These are phyloP conservation scores for Macroramphosus scolopax DNA, from an alignment of 2,797 vertebrate genomes.

Conservation along the genomic window DNA sequence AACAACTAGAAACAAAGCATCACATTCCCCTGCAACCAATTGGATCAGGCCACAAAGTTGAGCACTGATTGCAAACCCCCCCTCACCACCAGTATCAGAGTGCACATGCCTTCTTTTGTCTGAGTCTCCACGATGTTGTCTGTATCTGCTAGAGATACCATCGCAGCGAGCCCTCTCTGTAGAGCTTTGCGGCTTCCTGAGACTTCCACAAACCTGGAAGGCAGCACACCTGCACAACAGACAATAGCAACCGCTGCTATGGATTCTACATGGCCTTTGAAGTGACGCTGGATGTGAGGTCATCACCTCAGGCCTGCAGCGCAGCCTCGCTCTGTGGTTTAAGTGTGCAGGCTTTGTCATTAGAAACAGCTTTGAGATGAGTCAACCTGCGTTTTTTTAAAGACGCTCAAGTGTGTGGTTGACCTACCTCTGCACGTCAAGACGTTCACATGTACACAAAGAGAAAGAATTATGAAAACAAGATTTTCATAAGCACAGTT, in stretches of 20 bases:
- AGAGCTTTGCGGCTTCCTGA: constrained; percentile 42
- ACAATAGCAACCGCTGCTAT: constrained; percentile 65
- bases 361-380: constrained; percentile 48
- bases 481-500: constrained; percentile 25
- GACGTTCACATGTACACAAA: constrained; percentile 27
- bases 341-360: constrained; percentile 47
- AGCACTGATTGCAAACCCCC: constrained; percentile 51
- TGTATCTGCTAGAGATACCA: constrained; percentile 68
- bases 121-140: constrained; percentile 47
- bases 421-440: constrained; percentile 53
- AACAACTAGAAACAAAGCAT: constrained; percentile 31
- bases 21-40: constrained; percentile 33
- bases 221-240: constrained; percentile 74
- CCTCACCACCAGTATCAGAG: constrained; percentile 12
- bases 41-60: constrained; percentile 25
- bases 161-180: constrained; percentile 52
- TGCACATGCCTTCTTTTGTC: constrained; percentile 62
- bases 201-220: constrained; percentile 52
- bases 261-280: constrained; percentile 71
- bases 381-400: constrained; percentile 48
- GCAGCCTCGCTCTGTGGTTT: constrained; percentile 50
- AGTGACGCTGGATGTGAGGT: constrained; percentile 67
- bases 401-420: constrained; percentile 57
- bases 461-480: constrained; percentile 7
- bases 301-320: constrained; percentile 47